Evolutionary conservation across 2,888 invertebrate genomes (phyloP).

Genomic region (Ephialtes manifestator): DNA sequence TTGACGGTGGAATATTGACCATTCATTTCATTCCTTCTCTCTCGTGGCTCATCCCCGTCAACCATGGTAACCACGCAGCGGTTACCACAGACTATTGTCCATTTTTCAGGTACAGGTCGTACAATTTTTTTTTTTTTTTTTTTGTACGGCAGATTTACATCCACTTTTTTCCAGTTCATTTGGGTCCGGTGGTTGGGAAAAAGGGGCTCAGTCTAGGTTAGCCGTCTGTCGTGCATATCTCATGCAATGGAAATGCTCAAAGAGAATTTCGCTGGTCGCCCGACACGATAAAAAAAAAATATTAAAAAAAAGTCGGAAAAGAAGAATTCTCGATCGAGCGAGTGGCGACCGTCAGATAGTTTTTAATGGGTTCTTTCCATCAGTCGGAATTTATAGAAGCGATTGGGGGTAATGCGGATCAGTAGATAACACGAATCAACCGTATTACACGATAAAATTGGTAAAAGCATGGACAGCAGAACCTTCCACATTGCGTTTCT

Average conservation of each 20-base stretch:
- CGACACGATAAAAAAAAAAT: not conserved
- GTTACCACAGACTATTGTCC: constrained; percentile 34
- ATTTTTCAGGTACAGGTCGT: not conserved
- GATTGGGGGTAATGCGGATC: constrained; percentile 1
- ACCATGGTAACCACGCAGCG: constrained; percentile 36
- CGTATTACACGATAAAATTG: not conserved
- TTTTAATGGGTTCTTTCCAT: not conserved
- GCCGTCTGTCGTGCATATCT: not conserved
- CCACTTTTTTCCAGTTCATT: not conserved
- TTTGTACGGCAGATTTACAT: not conserved
- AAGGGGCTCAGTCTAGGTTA: not conserved
- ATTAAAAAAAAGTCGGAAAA: not conserved
- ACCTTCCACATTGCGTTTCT: not conserved
- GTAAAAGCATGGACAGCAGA: too few species aligned
- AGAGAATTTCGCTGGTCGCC: not conserved
- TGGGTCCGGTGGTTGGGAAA: not conserved
- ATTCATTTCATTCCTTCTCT: constrained; percentile 52
- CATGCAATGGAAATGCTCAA: constrained; percentile 25
- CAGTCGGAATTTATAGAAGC: not conserved
- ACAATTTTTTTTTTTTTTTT: not conserved
- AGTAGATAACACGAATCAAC: constrained; percentile 4
- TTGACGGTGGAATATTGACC: constrained; percentile 60
- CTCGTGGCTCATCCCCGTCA: constrained; percentile 23
- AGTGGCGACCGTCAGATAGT: not conserved
- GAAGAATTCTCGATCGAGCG: constrained; percentile 14